phyloP scores from a whole-genome alignment of 2,113 vertebrate genomes.

The Emydura subglobosa region DNA sequence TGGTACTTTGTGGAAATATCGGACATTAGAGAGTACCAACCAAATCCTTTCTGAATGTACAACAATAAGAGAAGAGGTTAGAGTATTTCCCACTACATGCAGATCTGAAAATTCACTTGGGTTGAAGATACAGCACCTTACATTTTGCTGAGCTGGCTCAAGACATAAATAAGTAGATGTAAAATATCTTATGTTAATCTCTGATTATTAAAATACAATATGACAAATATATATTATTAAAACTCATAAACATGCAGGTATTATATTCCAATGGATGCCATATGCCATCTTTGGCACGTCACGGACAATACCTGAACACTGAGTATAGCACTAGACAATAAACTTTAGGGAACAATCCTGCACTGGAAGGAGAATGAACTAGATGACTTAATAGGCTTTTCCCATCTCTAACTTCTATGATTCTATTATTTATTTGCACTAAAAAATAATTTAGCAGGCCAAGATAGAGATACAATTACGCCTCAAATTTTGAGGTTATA shows the following conservation, averaged over 20 bases:
- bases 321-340: background rate
- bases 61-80: background rate
- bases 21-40: background rate
- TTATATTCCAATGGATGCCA: conserved; percentile 14
- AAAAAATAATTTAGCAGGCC: conserved; percentile 30
- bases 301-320: background rate
- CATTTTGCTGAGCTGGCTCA: background rate
- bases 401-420: background rate
- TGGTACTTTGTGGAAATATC: background rate
- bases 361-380: background rate
- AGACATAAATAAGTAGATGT: background rate
- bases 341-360: background rate
- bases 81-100: background rate
- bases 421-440: background rate
- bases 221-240: background rate
- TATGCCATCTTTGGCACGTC: conserved; percentile 56
- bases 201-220: background rate
- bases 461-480: conserved; percentile 18
- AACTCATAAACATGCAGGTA: background rate
- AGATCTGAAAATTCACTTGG: conserved; percentile 18
- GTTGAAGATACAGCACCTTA: background rate
- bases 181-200: background rate
- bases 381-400: conserved; percentile 31
- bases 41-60: background rate
- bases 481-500: background rate